Evolutionary conservation across 2,797 vertebrate species (phyloP).

Genomic region (Channa striata): DNA sequence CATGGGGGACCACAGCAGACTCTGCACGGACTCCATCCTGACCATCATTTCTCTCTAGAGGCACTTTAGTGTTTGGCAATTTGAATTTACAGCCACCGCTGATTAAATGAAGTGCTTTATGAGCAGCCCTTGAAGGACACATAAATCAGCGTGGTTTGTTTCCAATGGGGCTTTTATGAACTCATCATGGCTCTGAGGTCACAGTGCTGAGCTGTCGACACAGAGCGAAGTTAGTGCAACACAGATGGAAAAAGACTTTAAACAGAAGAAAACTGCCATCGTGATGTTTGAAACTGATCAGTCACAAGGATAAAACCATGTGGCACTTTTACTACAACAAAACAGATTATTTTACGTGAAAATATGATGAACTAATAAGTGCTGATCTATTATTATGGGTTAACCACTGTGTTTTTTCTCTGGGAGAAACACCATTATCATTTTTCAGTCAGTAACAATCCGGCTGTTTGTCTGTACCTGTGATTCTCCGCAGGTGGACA

Average conservation of each 20-base stretch:
- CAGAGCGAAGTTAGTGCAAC: no score
- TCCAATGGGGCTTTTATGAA: background rate
- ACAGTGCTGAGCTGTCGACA: no score
- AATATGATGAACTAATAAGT: no score
- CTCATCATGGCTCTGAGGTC: no score
- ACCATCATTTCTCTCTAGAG: background rate
- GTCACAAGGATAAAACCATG: no score
- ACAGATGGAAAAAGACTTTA: no score
- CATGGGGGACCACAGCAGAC: background rate
- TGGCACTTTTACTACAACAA: no score
- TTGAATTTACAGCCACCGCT: background rate
- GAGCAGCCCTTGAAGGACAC: background rate
- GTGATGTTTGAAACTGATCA: no score
- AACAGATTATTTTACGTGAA: no score
- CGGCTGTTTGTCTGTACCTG: background rate
- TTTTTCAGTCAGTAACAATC: constrained; percentile 8
- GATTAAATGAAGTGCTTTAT: background rate
- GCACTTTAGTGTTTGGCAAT: background rate
- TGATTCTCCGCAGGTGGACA: background rate
- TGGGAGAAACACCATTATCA: background rate
- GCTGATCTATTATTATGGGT: no score
- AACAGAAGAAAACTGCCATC: no score
- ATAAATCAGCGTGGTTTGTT: background rate
- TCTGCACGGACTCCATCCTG: background rate
- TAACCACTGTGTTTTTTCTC: background rate